Evolutionary conservation across 1,140 invertebrate genomes (phyloP).

Genomic region (Brachionus rotundiformis): DNA sequence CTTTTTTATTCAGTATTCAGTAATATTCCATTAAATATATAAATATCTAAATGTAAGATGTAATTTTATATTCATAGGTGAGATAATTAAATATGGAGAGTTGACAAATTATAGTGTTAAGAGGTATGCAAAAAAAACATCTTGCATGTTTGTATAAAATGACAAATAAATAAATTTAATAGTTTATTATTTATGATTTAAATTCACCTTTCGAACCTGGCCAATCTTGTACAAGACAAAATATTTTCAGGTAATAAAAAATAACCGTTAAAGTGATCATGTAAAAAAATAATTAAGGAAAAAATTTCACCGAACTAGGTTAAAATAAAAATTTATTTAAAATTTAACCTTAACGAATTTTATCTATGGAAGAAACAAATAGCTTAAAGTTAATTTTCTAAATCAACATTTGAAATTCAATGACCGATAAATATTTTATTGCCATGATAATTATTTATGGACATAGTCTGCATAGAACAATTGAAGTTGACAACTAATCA

Average conservation of each 20-base stretch:
- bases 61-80: background rate
- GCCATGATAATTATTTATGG: constrained; percentile 34
- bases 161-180: constrained; percentile 3
- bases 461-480: constrained; percentile 5
- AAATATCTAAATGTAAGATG: background rate
- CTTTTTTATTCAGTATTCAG: background rate
- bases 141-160: constrained; percentile 16
- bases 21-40: constrained; percentile 36
- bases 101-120: constrained; percentile 35
- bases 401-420: constrained; percentile 45
- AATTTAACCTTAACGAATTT: constrained; percentile 45
- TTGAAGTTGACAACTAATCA: constrained; percentile 3
- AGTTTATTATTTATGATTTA: constrained; percentile 4
- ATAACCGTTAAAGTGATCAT: constrained; percentile 30
- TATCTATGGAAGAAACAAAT: constrained; percentile 29
- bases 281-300: background rate
- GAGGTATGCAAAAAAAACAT: background rate
- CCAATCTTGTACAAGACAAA: background rate
- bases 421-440: constrained; percentile 49
- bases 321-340: constrained; percentile 30
- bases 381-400: constrained; percentile 40
- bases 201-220: constrained; percentile 36
- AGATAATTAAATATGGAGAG: constrained; percentile 47
- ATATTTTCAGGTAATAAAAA: constrained; percentile 45
- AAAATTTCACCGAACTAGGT: background rate